These are phyloP conservation scores for Orchestes rusci DNA, from an alignment of 2,888 invertebrate genomes.

Conservation along the genomic window DNA sequence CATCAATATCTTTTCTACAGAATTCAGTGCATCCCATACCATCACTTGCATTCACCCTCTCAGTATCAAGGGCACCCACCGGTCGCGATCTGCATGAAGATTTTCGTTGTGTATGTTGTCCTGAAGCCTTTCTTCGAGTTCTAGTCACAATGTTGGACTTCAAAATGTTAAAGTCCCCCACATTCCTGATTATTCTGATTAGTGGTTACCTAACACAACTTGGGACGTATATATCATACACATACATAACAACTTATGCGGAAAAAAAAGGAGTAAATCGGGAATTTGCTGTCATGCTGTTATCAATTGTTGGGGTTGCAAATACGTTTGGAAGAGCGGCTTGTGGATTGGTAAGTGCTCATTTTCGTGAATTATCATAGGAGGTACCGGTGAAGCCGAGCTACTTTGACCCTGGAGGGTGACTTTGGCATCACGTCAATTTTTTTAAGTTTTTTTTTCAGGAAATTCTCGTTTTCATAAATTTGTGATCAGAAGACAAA, in stretches of 20 bases:
- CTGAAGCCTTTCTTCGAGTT: slow-evolving; percentile 34
- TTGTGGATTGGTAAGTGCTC: slow-evolving; percentile 51
- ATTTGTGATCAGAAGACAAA: too few relatives aligned
- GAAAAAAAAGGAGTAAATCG: slow-evolving; percentile 42
- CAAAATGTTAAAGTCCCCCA: slow-evolving; percentile 31
- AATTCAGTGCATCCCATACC: slow-evolving; percentile 2
- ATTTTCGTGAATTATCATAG: neutral
- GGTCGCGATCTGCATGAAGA: slow-evolving; percentile 42
- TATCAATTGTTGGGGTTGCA: slow-evolving; percentile 65
- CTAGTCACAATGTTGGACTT: slow-evolving; percentile 39
- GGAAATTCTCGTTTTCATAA: too few relatives aligned
- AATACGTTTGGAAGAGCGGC: slow-evolving; percentile 62
- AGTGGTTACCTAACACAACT: slow-evolving; percentile 62
- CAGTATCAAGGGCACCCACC: slow-evolving; percentile 50
- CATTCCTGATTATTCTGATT: slow-evolving; percentile 32
- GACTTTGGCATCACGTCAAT: too few relatives aligned
- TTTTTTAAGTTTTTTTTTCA: neutral
- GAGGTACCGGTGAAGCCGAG: neutral
- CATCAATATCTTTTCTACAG: too few relatives aligned
- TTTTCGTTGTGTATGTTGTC: slow-evolving; percentile 41
- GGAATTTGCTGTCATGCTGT: slow-evolving; percentile 49
- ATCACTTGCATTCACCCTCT: slow-evolving; percentile 45
- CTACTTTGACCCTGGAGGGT: too few relatives aligned
- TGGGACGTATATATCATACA: slow-evolving; percentile 74
- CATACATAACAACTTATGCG: slow-evolving; percentile 55